These are phyloP conservation scores for Lepeophtheirus nordmannii DNA, from an alignment of 2,888 invertebrate species.

Conservation along the genomic window DNA sequence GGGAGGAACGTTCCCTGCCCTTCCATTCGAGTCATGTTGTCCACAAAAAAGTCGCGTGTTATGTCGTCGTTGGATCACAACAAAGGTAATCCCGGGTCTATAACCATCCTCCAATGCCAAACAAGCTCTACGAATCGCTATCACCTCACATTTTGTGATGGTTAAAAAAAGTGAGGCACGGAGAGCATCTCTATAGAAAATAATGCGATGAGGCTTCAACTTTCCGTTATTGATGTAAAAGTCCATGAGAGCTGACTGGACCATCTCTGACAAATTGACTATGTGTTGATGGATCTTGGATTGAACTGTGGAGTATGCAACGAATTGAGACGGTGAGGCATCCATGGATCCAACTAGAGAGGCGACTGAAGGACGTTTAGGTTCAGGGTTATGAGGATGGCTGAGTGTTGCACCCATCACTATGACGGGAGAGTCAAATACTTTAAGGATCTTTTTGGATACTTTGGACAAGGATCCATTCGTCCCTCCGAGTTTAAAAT, in stretches of 20 bases:
- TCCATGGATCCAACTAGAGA: slow-evolving; percentile 2
- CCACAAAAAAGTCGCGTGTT: not conserved
- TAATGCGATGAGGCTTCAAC: not conserved
- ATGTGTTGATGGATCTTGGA: slow-evolving; percentile 8
- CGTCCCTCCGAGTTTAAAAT: not conserved
- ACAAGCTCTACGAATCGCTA: slow-evolving; percentile 2
- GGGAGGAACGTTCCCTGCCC: not conserved
- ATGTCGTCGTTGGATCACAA: not conserved
- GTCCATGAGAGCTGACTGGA: not conserved
- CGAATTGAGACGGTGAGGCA: not conserved
- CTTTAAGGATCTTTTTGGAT: not conserved
- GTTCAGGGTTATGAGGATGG: not conserved
- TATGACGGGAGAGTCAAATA: not conserved
- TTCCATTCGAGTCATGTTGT: not conserved
- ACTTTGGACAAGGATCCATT: not conserved
- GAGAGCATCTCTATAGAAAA: not conserved
- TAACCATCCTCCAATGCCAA: not conserved
- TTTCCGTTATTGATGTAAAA: slow-evolving; percentile 2
- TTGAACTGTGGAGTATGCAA: not conserved
- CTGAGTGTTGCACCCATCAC: not conserved
- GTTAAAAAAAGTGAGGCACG: not conserved
- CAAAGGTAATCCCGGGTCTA: not conserved
- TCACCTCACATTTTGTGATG: slow-evolving; percentile 1
- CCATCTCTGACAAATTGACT: not conserved
- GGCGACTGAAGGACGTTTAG: not conserved